Evolutionary conservation across 2,888 invertebrate genomes (phyloP).

Genomic region (Ditylenchus weischeri): DNA sequence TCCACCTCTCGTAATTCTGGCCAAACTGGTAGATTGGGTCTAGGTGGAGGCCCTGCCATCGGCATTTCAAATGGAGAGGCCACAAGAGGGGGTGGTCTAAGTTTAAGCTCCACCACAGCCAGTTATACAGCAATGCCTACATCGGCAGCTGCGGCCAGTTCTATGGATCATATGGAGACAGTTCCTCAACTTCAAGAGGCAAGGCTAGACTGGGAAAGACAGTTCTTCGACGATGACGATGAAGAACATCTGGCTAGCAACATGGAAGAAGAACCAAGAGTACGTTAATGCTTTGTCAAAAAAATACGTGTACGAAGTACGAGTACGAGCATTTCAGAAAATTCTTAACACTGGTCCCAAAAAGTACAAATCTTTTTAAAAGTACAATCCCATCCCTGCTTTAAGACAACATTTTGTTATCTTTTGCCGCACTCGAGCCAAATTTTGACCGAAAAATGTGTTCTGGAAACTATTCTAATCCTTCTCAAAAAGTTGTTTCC

Average conservation of each 20-base stretch:
- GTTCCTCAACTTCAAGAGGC: conserved; percentile 34
- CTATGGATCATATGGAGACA: conserved; percentile 24
- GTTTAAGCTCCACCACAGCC: conserved; percentile 9
- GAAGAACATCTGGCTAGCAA: conserved; percentile 13
- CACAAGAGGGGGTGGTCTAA: not conserved
- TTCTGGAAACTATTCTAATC: not conserved
- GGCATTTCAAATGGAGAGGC: conserved; percentile 10
- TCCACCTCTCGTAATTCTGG: conserved; percentile 11
- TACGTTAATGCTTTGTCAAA: not conserved
- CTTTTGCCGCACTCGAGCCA: no score
- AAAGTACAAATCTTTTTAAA: no score
- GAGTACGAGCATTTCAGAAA: no score
- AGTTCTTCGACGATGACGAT: conserved; percentile 50
- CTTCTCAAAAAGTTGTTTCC: conserved; percentile 13
- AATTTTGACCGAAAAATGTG: not conserved
- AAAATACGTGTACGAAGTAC: no score
- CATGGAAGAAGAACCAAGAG: conserved; percentile 13
- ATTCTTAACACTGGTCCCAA: no score
- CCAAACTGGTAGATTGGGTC: conserved; percentile 13
- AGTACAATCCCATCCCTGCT: no score
- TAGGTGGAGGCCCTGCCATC: conserved; percentile 14
- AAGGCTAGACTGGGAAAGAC: conserved; percentile 50
- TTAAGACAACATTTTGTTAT: no score
- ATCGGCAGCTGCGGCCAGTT: conserved; percentile 4
- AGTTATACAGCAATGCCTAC: conserved; percentile 18